A percentile compares a stretch with the other conserved stretches of the same genome.
Evolutionary conservation across 2,113 vertebrate genomes (phyloP).

Genomic region (Synchiropus splendidus): DNA sequence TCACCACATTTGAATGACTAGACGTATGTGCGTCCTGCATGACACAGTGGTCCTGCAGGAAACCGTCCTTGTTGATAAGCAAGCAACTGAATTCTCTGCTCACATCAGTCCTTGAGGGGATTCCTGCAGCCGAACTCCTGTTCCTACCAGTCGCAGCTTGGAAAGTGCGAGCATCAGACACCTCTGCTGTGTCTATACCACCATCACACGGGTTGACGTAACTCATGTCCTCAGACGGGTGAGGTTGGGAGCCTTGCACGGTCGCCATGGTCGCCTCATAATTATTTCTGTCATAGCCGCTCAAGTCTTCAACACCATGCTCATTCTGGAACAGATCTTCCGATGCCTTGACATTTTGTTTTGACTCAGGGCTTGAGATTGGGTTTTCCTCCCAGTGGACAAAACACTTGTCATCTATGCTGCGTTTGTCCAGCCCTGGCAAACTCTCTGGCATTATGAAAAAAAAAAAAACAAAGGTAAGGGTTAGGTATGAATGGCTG

Average conservation of each 20-base stretch:
- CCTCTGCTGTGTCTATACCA: constrained; percentile 27
- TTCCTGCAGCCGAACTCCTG: constrained; percentile 6
- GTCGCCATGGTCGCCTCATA: constrained; percentile 43
- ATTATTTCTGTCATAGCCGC: constrained; percentile 38
- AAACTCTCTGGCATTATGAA: constrained; percentile 34
- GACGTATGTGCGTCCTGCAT: constrained; percentile 36
- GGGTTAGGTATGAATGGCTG: too few species aligned
- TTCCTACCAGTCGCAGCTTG: constrained; percentile 18
- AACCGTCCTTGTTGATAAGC: constrained; percentile 68
- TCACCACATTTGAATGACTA: constrained; percentile 16
- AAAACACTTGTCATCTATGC: constrained; percentile 49
- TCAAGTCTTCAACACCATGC: constrained; percentile 49
- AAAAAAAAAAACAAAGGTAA: not conserved
- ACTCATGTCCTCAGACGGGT: constrained; percentile 32
- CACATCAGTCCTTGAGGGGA: constrained; percentile 27
- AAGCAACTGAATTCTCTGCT: constrained; percentile 56
- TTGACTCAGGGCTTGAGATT: constrained; percentile 35
- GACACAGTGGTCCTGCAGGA: constrained; percentile 53
- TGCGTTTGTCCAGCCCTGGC: constrained; percentile 44
- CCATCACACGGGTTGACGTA: constrained; percentile 44
- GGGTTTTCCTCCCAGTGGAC: constrained; percentile 49
- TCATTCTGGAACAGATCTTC: constrained; percentile 46
- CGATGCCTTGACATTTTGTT: constrained; percentile 28
- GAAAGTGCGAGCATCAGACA: constrained; percentile 33
- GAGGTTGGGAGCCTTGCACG: constrained; percentile 40